Evolutionary conservation across 2,797 vertebrate species (phyloP), one percentile per base, ranked within the genome.

Genomic region (Triplophysa yarkandensis): DNA sequence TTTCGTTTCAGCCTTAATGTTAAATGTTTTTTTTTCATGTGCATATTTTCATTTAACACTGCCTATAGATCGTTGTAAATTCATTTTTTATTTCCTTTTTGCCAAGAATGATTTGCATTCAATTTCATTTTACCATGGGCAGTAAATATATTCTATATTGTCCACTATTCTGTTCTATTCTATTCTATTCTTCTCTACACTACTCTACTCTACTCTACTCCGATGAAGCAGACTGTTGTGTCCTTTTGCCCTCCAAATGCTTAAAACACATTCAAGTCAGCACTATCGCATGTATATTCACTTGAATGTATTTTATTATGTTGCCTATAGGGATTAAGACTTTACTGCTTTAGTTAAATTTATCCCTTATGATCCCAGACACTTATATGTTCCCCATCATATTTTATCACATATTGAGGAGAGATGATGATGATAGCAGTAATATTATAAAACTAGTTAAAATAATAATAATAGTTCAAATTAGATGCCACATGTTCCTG

Each of bases 391-490:
- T 76, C 55, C 71, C 84, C 83, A 86, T 88, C 85, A 87, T 67
- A 78, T 84, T 88, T 88, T 87, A 87, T 81, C 77, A 83, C 70
- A 80, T 77, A 90, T 55, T 86, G 85, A 89, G 83, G 83, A 87
- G 50, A 86, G 82, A 85, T 86, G 83, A 89, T 86, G 87, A 87
- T 86, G 86, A 91, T 86, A 84, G 85, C 85, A 82, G 84, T 84
- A 85, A 89, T 82, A 87, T 85, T 82, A 87, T 87, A 84, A 88
- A 88, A 77, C 81, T 82, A 80, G 84, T 86, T 86, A 82, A 88
- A 28, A 39, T 3, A 6, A 14, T 41, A 39, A 69, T 63, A 58
- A 44, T 57, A 57, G 27, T 66, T 46, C 48, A 63, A 74, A 46
- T 66, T 16, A 66, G 39, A 74, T 66, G 71, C 62, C 62, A 66